Evolutionary conservation across 23 tunicate genomes (phyloP).

Genomic region (Styela clava): DNA sequence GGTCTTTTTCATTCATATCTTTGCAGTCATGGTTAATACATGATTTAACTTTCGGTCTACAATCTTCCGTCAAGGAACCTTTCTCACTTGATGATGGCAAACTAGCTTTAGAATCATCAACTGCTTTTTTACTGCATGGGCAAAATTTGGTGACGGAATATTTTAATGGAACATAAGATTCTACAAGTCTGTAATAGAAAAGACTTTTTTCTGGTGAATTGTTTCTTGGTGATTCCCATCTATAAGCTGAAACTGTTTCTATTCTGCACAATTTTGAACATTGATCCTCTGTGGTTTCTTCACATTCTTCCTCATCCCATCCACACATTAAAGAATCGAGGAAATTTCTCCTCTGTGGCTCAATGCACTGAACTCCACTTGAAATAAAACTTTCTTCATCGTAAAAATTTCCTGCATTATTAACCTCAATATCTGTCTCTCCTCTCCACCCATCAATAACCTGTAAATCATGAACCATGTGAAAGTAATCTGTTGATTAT

Average conservation of each 20-base stretch:
- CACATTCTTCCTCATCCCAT: slow-evolving; percentile 13
- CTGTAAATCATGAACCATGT: not conserved
- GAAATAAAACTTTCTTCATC: not conserved
- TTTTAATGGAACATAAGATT: not conserved
- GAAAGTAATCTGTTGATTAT: not conserved
- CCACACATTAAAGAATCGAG: slow-evolving; percentile 21
- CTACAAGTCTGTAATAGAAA: not conserved
- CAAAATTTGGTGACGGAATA: not conserved
- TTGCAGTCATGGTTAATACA: no score
- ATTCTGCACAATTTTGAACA: not conserved
- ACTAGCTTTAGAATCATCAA: not conserved
- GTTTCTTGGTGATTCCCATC: not conserved
- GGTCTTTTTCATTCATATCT: no score
- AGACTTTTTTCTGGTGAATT: slow-evolving; percentile 6
- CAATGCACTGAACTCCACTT: not conserved
- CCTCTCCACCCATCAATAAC: not conserved
- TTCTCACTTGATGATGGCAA: no score
- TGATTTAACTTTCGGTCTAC: no score
- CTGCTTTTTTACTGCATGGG: not conserved
- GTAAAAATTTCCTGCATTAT: not conserved
- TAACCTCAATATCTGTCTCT: not conserved
- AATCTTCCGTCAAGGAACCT: no score
- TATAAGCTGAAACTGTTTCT: not conserved
- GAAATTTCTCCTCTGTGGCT: slow-evolving; percentile 1
- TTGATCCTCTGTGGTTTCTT: not conserved